Base-by-base conservation (phyloP, 1,140 invertebrate genomes). In the Drosophila albomicans region DNA sequence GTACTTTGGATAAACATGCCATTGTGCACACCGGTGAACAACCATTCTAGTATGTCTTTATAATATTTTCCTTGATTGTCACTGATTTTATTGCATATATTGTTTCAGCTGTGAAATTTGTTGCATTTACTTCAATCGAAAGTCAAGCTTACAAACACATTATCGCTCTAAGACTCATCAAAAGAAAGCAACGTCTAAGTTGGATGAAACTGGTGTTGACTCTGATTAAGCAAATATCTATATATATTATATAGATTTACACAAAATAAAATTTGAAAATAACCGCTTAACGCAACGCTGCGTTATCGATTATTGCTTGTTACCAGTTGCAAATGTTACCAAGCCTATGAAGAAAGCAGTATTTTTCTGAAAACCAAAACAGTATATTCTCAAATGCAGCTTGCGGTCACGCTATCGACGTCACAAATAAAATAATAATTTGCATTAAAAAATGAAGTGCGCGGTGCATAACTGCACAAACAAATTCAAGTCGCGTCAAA, bases 1-100 rank as follows among this genome's bases (percentile, higher is more conserved):
- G 30, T 5, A 41, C 48, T 13, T 65, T 82, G 5, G 70, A 62
- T 7, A 35, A 52, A 8, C 77, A 84, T 20, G 46, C 58, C 5
- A 52, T 84, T 5, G 73, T 79, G 1, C 81, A 84, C 16, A 79
- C 81, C 3, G 81, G 81, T 1, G 81, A 82, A 45, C 76, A 76
- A 10, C 64, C 81, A 32, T 84, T 77, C n/a, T 41, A 67, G 81
- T 84, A 35, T 54, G 0, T 38, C 35, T 10, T 10, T 38, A 10
- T 38, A 38, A 8, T 38, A 5, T 2, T 30, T 2, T 13, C 11
- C 8, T 2, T 6, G 13, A 0, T 43, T 28, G 0, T 4, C 2
- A 25, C 3, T 7, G 30, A 32, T 35, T 15, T 10, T 0, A 20
- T 25, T 13, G 25, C 13, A n/a, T 0, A n/a, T 32, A 32, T 25